Conservation (phyloP, 2,113 vertebrate species). For the Cranoglanis bouderius region DNA sequence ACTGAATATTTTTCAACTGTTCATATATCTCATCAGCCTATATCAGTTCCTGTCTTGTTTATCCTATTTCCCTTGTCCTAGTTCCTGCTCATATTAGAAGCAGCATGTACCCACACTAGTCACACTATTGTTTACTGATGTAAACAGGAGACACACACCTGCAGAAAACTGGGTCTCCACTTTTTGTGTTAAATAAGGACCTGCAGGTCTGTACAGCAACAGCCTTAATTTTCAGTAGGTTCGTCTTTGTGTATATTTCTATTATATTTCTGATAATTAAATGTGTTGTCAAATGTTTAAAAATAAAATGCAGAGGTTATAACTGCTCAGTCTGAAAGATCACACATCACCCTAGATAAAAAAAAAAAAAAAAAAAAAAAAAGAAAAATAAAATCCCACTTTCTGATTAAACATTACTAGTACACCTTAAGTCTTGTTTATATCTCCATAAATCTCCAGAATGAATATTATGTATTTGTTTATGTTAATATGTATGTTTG, state of each 20-base stretch:
- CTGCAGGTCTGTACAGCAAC: conserved; percentile 14
- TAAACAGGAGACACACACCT: conserved; percentile 23
- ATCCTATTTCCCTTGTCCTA: too few species aligned
- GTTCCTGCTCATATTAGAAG: not conserved
- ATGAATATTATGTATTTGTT: not conserved
- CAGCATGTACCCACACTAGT: not conserved
- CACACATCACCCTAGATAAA: not conserved
- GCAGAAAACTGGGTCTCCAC: conserved; percentile 32
- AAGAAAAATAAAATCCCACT: not conserved
- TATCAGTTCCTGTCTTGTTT: not conserved
- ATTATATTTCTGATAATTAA: not conserved
- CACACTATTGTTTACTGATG: conserved; percentile 24
- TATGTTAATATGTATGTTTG: not conserved
- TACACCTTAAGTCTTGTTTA: not conserved
- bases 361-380: not conserved
- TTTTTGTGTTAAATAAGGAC: conserved; percentile 13
- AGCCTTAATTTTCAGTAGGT: not conserved
- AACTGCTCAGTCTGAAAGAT: not conserved
- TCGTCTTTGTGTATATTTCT: not conserved
- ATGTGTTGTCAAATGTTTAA: not conserved
- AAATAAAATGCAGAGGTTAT: not conserved
- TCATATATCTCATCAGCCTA: not conserved
- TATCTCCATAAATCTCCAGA: not conserved
- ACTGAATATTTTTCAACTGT: not conserved
- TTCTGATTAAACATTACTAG: not conserved